Evolutionary conservation across 2,113 vertebrate species (phyloP).

Genomic region (Cyprinodon brontotheroides): DNA sequence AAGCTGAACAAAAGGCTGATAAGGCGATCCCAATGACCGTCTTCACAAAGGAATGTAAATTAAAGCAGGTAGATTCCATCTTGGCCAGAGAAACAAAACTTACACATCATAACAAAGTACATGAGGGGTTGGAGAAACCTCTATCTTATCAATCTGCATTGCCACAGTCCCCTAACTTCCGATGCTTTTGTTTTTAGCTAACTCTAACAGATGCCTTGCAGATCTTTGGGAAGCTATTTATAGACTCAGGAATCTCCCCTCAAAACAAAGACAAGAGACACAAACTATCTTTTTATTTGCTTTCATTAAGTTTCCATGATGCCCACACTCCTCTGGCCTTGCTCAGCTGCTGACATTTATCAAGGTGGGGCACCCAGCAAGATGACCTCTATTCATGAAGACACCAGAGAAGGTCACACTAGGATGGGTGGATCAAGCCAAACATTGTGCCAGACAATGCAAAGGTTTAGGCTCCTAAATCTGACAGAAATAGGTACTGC

Average conservation of each 20-base stretch:
- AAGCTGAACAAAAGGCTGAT: conserved; percentile 13
- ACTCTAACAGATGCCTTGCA: conserved; percentile 58
- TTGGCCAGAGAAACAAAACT: conserved; percentile 40
- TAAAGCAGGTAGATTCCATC: conserved; percentile 35
- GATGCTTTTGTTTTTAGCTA: conserved; percentile 50
- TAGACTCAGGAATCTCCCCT: conserved; percentile 51
- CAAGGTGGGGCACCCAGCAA: conserved; percentile 8
- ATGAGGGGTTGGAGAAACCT: conserved; percentile 6
- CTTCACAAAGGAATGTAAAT: conserved; percentile 49
- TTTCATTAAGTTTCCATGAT: conserved; percentile 59
- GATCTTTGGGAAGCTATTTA: conserved; percentile 52
- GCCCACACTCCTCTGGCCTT: conserved; percentile 7
- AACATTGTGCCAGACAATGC: background rate
- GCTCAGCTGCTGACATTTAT: conserved; percentile 21
- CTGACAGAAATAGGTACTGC: background rate
- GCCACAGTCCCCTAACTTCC: conserved; percentile 52
- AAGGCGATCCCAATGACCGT: conserved; percentile 10
- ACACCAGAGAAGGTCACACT: conserved; percentile 9
- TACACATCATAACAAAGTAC: conserved; percentile 39
- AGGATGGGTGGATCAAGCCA: background rate
- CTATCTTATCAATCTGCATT: conserved; percentile 34
- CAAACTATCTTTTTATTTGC: conserved; percentile 11
- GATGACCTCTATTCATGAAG: conserved; percentile 15
- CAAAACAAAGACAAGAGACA: conserved; percentile 46
- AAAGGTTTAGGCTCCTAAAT: background rate